Conservation (phyloP, 2,888 invertebrate species). For the Temnothorax unifasciatus region DNA sequence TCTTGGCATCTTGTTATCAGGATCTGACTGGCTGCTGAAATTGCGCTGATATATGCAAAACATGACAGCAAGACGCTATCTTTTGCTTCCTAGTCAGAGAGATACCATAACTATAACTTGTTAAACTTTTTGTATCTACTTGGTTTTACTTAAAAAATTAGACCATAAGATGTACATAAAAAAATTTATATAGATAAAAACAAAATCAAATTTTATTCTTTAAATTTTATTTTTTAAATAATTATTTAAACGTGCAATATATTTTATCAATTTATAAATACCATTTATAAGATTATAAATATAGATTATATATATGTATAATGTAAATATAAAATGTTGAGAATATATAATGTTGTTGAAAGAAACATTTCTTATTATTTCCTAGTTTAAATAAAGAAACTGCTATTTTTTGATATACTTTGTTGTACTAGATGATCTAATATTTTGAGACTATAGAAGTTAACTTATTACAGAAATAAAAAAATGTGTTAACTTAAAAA, state of each 20-base stretch:
- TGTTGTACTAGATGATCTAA: too few relatives aligned
- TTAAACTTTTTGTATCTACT: neutral
- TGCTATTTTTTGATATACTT: too few relatives aligned
- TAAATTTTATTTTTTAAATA: neutral
- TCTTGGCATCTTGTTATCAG: slow-evolving; percentile 77
- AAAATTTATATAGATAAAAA: neutral
- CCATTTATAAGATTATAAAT: too few relatives aligned
- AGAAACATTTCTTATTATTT: too few relatives aligned
- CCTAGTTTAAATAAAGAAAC: too few relatives aligned
- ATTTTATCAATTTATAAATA: too few relatives aligned
- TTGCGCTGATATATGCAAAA: slow-evolving; percentile 71
- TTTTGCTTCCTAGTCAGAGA: neutral
- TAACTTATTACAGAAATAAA: too few relatives aligned
- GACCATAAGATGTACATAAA: neutral
- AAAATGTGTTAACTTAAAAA: too few relatives aligned
- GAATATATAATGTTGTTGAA: too few relatives aligned
- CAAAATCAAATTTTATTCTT: neutral
- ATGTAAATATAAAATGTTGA: too few relatives aligned
- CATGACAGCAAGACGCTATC: slow-evolving; percentile 16
- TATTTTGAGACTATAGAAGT: too few relatives aligned
- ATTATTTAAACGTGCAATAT: neutral
- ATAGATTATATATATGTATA: too few relatives aligned
- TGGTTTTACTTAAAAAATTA: neutral
- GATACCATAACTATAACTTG: neutral
- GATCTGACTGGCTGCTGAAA: slow-evolving; percentile 72